A percentile compares a stretch with the other conserved stretches of the same genome.
phyloP scores from a whole-genome alignment of 2,113 vertebrate genomes.

The Bubalus kerabau region DNA sequence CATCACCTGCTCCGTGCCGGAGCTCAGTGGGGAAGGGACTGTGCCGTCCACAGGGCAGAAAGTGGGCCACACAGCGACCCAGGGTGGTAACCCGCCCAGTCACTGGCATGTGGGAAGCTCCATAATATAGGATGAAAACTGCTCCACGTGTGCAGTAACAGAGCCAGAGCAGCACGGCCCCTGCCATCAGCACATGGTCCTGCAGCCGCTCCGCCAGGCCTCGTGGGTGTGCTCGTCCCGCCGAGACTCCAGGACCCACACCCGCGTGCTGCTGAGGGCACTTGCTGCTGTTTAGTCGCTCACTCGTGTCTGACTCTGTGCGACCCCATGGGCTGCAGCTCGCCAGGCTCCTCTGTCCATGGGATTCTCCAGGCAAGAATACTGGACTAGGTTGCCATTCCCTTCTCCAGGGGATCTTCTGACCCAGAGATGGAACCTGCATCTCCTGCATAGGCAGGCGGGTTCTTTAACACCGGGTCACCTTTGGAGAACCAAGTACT shows the following conservation, averaged over 20 bases:
- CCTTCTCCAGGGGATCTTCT: background rate
- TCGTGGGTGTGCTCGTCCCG: fast-evolving
- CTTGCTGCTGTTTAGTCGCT: fast-evolving
- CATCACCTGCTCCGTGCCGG: fast-evolving
- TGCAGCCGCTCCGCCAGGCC: background rate
- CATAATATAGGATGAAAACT: background rate
- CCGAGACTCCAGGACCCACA: fast-evolving
- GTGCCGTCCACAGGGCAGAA: too few relatives aligned
- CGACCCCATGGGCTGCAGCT: background rate
- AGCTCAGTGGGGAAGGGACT: too few relatives aligned
- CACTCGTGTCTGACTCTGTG: background rate
- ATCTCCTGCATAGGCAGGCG: background rate
- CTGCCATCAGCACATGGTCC: background rate
- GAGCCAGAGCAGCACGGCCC: fast-evolving
- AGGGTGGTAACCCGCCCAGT: fast-evolving
- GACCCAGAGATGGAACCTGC: background rate
- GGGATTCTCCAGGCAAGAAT: background rate
- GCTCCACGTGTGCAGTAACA: fast-evolving
- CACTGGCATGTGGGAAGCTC: fast-evolving
- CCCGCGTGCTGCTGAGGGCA: fast-evolving
- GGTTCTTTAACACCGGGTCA: background rate
- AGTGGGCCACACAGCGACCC: fast-evolving
- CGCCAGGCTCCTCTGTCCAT: background rate
- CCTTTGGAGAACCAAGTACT: background rate
- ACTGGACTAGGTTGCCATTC: background rate